Percentiles rank a stretch among this genome's conserved stretches.
phyloP scores from a whole-genome alignment of 2,888 invertebrate genomes.

The Metalampra italica region DNA sequence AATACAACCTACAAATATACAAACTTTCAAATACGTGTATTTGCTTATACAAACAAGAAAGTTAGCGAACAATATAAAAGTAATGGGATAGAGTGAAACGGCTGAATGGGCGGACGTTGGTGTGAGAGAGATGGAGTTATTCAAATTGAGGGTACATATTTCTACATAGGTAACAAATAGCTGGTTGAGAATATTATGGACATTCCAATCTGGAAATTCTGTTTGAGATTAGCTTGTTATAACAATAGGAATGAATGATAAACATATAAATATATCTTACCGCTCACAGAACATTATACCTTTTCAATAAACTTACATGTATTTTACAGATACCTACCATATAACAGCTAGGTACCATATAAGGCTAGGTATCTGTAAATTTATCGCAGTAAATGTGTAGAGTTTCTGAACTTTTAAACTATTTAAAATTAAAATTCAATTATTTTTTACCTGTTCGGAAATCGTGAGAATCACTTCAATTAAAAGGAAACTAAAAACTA shows the following conservation, averaged over 20 bases:
- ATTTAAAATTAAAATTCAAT: too few relatives aligned
- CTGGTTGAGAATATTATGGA: constrained; percentile 69
- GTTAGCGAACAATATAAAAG: constrained; percentile 79
- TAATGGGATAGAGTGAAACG: constrained; percentile 71
- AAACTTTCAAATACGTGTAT: constrained; percentile 78
- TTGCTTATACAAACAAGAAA: constrained; percentile 79
- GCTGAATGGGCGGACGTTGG: constrained; percentile 29
- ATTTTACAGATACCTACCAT: too few relatives aligned
- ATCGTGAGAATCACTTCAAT: background rate
- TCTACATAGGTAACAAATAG: constrained; percentile 78
- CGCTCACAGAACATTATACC: too few relatives aligned
- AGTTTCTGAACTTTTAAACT: too few relatives aligned
- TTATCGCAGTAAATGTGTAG: too few relatives aligned
- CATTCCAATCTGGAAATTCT: constrained; percentile 29
- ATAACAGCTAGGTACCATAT: background rate
- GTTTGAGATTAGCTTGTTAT: background rate
- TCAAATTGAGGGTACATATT: constrained; percentile 79
- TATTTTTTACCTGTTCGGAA: too few relatives aligned
- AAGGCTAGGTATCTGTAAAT: background rate
- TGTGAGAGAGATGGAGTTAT: constrained; percentile 62
- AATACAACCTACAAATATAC: constrained; percentile 75
- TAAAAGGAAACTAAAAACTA: background rate
- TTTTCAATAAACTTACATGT: too few relatives aligned
- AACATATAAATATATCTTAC: too few relatives aligned
- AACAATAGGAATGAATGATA: background rate